Evolutionary conservation across 2,113 vertebrate genomes (phyloP), one percentile per base, ranked within the genome.

Genomic region (Hiodon alosoides): DNA sequence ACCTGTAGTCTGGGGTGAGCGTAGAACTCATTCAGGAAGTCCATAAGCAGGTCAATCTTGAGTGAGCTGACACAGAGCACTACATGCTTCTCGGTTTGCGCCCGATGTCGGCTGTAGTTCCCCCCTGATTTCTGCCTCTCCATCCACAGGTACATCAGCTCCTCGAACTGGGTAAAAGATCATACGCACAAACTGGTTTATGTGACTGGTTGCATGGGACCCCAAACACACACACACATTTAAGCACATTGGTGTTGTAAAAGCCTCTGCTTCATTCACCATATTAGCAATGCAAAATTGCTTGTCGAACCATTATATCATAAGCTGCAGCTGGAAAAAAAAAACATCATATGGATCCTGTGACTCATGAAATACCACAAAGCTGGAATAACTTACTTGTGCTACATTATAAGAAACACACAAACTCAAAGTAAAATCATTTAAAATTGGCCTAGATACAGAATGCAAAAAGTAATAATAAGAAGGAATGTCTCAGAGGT

Each of bases 131-230:
- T 98, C 79, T 98, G 96, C 65, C 96, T 93, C 86, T 98, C 96
- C 96, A 98, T 98, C 96, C 96, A 98, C 80, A 98, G 87, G 87
- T 98, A 98, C 46, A 96, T 95, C 84, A 98, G 81, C 85, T 98
- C 95, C 82, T 98, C 96, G 86, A 98, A 98, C 96, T 98, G 87
- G 68, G 79, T 90, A 11, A 72, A 55, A 68, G n/a, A 75, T 68
- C 47, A 59, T 50, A 67, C 4, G 2, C 46, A 16, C 7, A 11
- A 67, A 55, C n/a, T 57, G 2, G n/a, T 11, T 71, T 3, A 71
- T 46, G 7, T 71, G 17, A 52, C n/a, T 60, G 31, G 31, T 31
- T 31, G 31, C 31, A 31, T 31, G 31, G 31, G 31, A 31, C 31
- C 31, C n/a, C 16, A 65, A 7, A 65, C n/a, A 46, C 17, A 14